Percentiles rank a stretch among this genome's conserved stretches.
Conservation (phyloP, 1,140 invertebrate species). For the Plectrocnemia conspersa region DNA sequence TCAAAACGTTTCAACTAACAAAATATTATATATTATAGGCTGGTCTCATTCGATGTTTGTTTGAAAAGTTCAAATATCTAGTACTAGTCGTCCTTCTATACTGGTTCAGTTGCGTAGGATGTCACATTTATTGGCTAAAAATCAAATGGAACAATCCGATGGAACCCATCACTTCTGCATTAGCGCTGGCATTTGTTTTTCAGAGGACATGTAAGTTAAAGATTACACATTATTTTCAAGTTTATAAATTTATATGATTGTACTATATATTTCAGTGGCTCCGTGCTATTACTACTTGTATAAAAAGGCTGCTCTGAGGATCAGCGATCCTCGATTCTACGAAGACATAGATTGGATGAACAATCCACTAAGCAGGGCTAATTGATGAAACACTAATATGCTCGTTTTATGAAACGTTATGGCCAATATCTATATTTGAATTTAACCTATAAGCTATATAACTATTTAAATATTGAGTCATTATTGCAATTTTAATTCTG, state of each 20-base stretch:
- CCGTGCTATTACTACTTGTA: conserved; percentile 70
- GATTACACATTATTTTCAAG: neutral
- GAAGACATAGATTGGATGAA: conserved; percentile 67
- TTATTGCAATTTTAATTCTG: no score
- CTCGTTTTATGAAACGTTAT: neutral
- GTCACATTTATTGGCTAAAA: conserved; percentile 31
- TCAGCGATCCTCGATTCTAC: conserved; percentile 69
- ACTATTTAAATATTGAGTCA: no score
- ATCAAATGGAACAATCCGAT: conserved; percentile 34
- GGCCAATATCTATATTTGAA: no score
- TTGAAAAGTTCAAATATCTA: conserved; percentile 32
- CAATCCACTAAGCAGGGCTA: conserved; percentile 45
- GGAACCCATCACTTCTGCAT: conserved; percentile 25
- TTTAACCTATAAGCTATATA: no score
- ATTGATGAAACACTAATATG: conserved; percentile 12
- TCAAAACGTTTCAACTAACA: neutral
- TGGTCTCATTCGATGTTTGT: conserved; percentile 32
- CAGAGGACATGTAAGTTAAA: conserved; percentile 27
- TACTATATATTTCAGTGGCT: conserved; percentile 53
- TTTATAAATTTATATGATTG: neutral
- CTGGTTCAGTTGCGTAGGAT: conserved; percentile 26
- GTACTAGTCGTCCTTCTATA: conserved; percentile 28
- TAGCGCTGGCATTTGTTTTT: conserved; percentile 26
- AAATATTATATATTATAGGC: conserved; percentile 25
- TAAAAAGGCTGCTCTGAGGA: conserved; percentile 63